Percentiles rank a stretch among this genome's conserved stretches.
phyloP scores from a whole-genome alignment of 2,888 invertebrate species.

The Cyrtodaria siliqua region DNA sequence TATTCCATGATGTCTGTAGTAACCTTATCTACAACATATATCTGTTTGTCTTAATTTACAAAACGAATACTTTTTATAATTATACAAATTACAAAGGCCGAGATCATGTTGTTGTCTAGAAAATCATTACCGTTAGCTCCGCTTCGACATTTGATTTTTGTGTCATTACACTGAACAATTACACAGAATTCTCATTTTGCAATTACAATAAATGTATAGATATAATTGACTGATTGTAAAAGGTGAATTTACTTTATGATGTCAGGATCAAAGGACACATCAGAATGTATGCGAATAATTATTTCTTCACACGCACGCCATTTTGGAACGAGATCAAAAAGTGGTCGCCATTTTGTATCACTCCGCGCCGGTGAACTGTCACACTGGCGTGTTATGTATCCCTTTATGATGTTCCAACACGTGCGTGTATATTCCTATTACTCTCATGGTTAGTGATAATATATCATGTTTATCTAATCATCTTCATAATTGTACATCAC shows the following conservation, averaged over 20 bases:
- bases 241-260: conserved; percentile 43
- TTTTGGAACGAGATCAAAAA: conserved; percentile 4
- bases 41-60: conserved; percentile 48
- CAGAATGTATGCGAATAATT: conserved; percentile 33
- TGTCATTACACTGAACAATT: conserved; percentile 30
- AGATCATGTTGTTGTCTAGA: conserved; percentile 26
- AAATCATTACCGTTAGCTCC: conserved; percentile 26
- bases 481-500: conserved; percentile 5
- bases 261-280: conserved; percentile 40
- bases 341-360: conserved; percentile 6
- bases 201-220: conserved; percentile 52
- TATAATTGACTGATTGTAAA: conserved; percentile 49
- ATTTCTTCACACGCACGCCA: conserved; percentile 35
- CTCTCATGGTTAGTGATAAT: background rate
- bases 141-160: conserved; percentile 45
- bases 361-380: conserved; percentile 1
- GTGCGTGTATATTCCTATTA: background rate
- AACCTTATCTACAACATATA: conserved; percentile 2
- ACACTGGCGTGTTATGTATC: background rate
- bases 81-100: conserved; percentile 52
- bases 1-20: background rate
- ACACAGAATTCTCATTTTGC: conserved; percentile 49
- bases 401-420: background rate
- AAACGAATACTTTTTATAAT: conserved; percentile 44
- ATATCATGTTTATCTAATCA: too few species aligned